Evolutionary conservation across 2,888 invertebrate species (phyloP).

Genomic region (Hetaerina titia): DNA sequence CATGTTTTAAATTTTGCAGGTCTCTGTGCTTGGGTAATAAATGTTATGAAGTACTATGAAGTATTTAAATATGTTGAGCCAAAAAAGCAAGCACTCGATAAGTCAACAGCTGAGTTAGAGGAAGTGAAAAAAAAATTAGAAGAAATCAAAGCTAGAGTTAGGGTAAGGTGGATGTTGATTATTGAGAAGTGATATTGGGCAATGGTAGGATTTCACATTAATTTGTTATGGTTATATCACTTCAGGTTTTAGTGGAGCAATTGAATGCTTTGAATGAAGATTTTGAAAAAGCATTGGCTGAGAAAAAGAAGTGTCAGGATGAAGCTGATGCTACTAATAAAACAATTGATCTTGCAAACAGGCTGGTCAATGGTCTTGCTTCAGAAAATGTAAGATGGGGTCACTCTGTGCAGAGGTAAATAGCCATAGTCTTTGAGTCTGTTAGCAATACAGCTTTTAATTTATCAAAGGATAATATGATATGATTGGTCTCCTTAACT

Average conservation of each 20-base stretch:
- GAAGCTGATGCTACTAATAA: conserved; percentile 94
- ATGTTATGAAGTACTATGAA: conserved; percentile 92
- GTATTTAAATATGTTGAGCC: conserved; percentile 96
- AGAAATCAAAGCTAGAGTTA: conserved; percentile 83
- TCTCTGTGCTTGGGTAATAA: conserved; percentile 96
- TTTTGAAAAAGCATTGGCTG: conserved; percentile 91
- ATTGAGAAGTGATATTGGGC: not conserved
- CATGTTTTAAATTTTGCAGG: conserved; percentile 77
- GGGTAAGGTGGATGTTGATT: conserved; percentile 71
- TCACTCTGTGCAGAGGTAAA: conserved; percentile 81
- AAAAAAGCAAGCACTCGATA: conserved; percentile 90
- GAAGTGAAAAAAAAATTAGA: conserved; percentile 89
- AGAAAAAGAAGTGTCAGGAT: conserved; percentile 93
- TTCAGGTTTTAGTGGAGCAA: conserved; percentile 87
- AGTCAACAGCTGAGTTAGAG: conserved; percentile 90
- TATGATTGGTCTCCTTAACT: not conserved
- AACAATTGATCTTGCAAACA: conserved; percentile 94
- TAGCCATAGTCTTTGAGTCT: not conserved
- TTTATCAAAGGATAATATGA: not conserved
- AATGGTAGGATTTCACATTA: not conserved
- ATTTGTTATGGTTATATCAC: not conserved
- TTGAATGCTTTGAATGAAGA: conserved; percentile 87
- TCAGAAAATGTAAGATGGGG: conserved; percentile 94
- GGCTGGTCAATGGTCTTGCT: conserved; percentile 94
- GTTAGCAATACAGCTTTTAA: not conserved